Evolutionary conservation across 2,113 vertebrate genomes (phyloP), one percentile per base, ranked within the genome.

Genomic region (Alligator sinensis): DNA sequence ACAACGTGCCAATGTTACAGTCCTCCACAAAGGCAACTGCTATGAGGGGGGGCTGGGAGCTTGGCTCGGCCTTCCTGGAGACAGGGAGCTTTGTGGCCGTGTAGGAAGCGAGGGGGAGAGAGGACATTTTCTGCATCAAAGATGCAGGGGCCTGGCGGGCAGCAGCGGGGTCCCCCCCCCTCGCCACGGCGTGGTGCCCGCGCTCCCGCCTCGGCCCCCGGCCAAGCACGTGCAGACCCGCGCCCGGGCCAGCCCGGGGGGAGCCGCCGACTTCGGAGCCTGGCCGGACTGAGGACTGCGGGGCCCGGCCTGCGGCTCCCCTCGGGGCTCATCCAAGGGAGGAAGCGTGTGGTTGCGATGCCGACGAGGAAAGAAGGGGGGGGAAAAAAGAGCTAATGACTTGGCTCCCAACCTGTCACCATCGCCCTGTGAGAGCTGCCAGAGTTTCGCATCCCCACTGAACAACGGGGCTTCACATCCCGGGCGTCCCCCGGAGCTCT

Each of bases 1-100:
- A 98, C 98, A 98, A 98, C 97, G 98, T 98, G 98, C 97, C 98
- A 98, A 98, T 98, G 98, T 98, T 98, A 98, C 96, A 98, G 97
- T 97, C 96, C 97, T 96, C 91, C 96, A 98, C 98, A 98, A 98
- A 98, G 97, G 93, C 97, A 96, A 98, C 98, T 98, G 98, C 98
- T 98, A 97, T 98, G 96, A 94, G 97, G 96, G 97, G 47, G 97
- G 97, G 96, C 96, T 97, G 91, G 93, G 80, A 97, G 98, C 97
- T 97, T 98, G 97, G 98, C 98, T 93, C 97, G 97, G 97, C 97
- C 93, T 97, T 95, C 68, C 90, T 84, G 96, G 93, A 98, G 97
- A 98, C 98, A 98, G 96, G 95, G 97, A 97, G 96, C 98, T 98
- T 98, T 98, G 98, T 98, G 98, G 97, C 61, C 30, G 92, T 96